Conservation (phyloP, 1,140 invertebrate genomes). For the Thaumatotibia leucotreta region DNA sequence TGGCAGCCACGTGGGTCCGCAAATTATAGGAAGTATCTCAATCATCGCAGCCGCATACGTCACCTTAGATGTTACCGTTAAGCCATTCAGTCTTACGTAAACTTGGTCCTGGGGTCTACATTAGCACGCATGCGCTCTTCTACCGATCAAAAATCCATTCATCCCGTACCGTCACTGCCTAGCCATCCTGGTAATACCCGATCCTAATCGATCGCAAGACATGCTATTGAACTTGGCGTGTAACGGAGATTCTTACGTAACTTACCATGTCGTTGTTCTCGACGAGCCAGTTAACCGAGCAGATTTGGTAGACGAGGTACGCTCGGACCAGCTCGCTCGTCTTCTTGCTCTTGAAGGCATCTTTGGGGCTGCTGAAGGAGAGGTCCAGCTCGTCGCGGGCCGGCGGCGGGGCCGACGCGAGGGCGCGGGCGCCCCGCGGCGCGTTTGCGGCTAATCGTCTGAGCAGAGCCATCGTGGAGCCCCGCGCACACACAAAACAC, state of each 20-base stretch:
- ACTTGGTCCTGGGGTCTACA: conserved; percentile 7
- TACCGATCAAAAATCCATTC: conserved; percentile 25
- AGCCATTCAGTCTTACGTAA: not conserved
- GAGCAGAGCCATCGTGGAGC: conserved; percentile 62
- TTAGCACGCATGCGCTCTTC: conserved; percentile 19
- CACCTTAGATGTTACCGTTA: not conserved
- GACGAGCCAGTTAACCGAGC: conserved; percentile 92
- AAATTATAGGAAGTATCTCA: too few species aligned
- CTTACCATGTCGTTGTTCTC: conserved; percentile 96
- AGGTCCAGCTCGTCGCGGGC: conserved; percentile 89
- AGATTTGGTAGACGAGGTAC: conserved; percentile 95
- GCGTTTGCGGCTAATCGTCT: conserved; percentile 55
- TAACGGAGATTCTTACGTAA: conserved; percentile 37
- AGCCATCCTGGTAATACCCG: not conserved
- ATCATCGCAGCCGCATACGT: too few species aligned
- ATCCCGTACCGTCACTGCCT: conserved; percentile 1
- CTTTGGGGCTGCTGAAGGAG: conserved; percentile 88
- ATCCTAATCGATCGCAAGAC: not conserved
- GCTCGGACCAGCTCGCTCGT: conserved; percentile 95
- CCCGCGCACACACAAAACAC: conserved; percentile 47
- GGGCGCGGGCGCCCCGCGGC: conserved; percentile 49
- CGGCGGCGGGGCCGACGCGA: conserved; percentile 47
- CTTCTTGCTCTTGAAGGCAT: conserved; percentile 95
- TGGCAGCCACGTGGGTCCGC: not conserved
- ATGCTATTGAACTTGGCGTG: not conserved